phyloP scores from a whole-genome alignment of 2,888 invertebrate genomes.

The Margaritifera margaritifera region DNA sequence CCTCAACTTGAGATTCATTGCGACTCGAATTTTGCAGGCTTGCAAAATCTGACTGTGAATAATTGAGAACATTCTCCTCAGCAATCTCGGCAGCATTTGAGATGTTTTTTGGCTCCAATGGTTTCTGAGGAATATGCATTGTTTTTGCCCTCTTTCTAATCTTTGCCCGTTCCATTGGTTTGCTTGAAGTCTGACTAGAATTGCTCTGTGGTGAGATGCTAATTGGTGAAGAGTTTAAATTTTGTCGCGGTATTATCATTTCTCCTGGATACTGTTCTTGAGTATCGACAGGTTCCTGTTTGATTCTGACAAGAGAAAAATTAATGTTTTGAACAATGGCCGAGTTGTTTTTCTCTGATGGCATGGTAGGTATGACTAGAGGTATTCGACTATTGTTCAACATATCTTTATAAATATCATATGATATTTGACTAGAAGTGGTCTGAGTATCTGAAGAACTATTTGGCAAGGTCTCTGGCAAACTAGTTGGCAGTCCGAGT shows the following conservation, averaged over 20 bases:
- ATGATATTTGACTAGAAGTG: constrained; percentile 6
- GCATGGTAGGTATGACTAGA: constrained; percentile 17
- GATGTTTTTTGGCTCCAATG: constrained; percentile 24
- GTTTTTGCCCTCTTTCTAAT: constrained; percentile 32
- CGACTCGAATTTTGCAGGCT: no score
- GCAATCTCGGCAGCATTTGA: not conserved
- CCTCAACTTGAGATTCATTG: no score
- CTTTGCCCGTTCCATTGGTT: constrained; percentile 33
- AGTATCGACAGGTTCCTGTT: constrained; percentile 37
- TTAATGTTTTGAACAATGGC: constrained; percentile 8
- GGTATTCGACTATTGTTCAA: constrained; percentile 14
- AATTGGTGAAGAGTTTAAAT: constrained; percentile 5
- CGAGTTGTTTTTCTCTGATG: not conserved
- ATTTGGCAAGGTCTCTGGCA: constrained; percentile 15
- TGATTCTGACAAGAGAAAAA: constrained; percentile 45
- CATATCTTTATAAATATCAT: not conserved
- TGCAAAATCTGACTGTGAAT: no score
- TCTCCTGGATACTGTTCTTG: not conserved
- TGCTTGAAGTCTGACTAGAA: constrained; percentile 11
- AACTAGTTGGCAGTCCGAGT: constrained; percentile 26
- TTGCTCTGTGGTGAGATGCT: constrained; percentile 22
- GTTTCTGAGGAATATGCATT: constrained; percentile 26
- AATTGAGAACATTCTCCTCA: constrained; percentile 23
- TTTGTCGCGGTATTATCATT: no score
- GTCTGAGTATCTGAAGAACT: not conserved